Percentiles rank a stretch among this genome's conserved stretches.
phyloP scores from a whole-genome alignment of 2,113 vertebrate genomes.

The Anthoscopus minutus region DNA sequence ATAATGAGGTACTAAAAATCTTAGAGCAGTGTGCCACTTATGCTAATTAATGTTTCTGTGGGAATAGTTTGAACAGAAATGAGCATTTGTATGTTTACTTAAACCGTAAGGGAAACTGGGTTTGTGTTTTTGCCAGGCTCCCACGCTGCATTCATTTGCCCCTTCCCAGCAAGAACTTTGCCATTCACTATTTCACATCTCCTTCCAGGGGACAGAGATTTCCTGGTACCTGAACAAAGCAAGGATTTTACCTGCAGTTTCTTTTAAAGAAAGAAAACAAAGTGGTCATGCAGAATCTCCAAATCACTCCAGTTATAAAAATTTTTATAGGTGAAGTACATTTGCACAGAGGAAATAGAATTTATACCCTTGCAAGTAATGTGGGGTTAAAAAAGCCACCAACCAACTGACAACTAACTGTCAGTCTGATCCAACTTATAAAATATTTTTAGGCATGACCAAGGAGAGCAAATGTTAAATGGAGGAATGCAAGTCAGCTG shows the following conservation, averaged over 20 bases:
- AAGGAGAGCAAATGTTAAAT: neutral
- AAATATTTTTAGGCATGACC: neutral
- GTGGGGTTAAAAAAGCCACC: fast-evolving
- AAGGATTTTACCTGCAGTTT: neutral
- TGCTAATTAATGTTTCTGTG: neutral
- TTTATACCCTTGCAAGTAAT: neutral
- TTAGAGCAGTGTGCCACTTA: neutral
- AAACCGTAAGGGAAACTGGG: neutral
- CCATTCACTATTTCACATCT: neutral
- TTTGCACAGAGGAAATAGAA: neutral
- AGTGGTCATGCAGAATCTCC: fast-evolving
- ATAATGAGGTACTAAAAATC: neutral
- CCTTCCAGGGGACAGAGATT: neutral
- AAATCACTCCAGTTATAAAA: neutral
- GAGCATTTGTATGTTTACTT: neutral
- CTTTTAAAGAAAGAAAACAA: neutral
- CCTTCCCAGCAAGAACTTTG: neutral
- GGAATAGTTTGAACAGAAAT: neutral
- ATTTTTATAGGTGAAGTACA: neutral
- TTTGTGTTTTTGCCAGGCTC: neutral
- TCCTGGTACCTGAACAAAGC: neutral
- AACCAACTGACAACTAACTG: too few species aligned
- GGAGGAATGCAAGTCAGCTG: neutral
- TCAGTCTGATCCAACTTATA: neutral
- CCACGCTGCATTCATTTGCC: neutral